phyloP scores from a whole-genome alignment of 2,888 invertebrate species.

The Rotaria socialis region DNA sequence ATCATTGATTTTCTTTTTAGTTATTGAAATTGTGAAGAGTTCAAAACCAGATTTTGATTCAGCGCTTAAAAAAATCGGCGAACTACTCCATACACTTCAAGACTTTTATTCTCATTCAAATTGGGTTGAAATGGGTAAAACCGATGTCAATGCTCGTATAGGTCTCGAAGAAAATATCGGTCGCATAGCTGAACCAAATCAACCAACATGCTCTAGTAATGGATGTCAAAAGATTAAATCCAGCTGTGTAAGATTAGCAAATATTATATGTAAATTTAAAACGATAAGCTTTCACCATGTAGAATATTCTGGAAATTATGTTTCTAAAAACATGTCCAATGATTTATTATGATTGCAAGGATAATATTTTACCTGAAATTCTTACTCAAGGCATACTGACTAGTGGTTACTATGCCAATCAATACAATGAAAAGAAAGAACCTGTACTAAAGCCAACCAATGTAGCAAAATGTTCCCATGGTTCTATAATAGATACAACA shows the following conservation, averaged over 20 bases:
- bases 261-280: neutral
- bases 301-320: neutral
- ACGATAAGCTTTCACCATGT: neutral
- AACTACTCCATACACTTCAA: constrained; percentile 42
- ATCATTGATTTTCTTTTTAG: neutral
- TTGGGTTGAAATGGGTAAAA: constrained; percentile 46
- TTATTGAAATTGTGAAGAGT: neutral
- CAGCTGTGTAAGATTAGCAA: constrained; percentile 21
- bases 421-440: constrained; percentile 23
- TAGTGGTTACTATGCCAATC: constrained; percentile 41
- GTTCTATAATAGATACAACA: constrained; percentile 50
- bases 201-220: constrained; percentile 25
- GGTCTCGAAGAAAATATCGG: constrained; percentile 17
- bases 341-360: constrained; percentile 38
- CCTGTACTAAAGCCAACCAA: constrained; percentile 33
- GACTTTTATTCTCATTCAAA: constrained; percentile 47
- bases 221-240: neutral
- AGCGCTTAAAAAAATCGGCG: constrained; percentile 17
- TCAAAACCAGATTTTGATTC: neutral
- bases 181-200: neutral
- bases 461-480: constrained; percentile 51
- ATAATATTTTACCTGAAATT: constrained; percentile 16
- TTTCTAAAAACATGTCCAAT: constrained; percentile 37
- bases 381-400: neutral
- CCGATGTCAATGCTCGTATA: constrained; percentile 27